These are phyloP conservation scores for Picus viridis DNA, from an alignment of 2,797 vertebrate species.

Conservation along the genomic window DNA sequence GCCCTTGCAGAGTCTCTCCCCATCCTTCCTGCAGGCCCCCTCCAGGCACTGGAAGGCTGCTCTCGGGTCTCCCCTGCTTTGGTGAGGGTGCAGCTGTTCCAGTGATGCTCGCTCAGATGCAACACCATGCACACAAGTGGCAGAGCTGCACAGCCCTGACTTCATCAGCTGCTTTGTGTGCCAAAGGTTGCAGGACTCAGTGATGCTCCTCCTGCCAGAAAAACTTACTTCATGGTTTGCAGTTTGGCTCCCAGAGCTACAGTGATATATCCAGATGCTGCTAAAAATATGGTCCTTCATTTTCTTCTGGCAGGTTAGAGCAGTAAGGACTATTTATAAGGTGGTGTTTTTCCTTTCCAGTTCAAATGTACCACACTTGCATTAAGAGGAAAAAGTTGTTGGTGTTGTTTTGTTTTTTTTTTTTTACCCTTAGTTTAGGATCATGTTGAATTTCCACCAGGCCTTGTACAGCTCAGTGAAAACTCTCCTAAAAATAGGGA, in stretches of 20 bases:
- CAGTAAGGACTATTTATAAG: background rate
- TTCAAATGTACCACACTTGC: background rate
- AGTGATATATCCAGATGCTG: background rate
- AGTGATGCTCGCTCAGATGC: background rate
- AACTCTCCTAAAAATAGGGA: conserved; percentile 22
- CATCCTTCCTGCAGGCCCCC: too few relatives aligned
- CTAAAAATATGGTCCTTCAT: background rate
- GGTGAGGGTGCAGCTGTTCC: background rate
- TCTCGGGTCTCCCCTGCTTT: background rate
- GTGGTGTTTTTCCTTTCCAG: background rate
- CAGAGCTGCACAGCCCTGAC: background rate
- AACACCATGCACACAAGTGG: background rate
- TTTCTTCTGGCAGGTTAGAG: background rate
- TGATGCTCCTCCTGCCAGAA: background rate
- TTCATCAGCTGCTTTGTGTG: background rate
- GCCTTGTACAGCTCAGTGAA: background rate
- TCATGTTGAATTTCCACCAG: conserved; percentile 5
- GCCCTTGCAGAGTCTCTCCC: too few relatives aligned
- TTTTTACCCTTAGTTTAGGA: background rate
- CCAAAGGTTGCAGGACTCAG: background rate
- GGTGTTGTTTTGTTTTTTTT: background rate
- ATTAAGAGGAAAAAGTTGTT: background rate
- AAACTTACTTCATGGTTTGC: background rate
- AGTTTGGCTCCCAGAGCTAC: background rate
- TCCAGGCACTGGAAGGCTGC: too few relatives aligned